Percentiles rank a stretch among this genome's conserved stretches.
phyloP scores from a whole-genome alignment of 92 coral and sea anemone species.

The Porites lobata region DNA sequence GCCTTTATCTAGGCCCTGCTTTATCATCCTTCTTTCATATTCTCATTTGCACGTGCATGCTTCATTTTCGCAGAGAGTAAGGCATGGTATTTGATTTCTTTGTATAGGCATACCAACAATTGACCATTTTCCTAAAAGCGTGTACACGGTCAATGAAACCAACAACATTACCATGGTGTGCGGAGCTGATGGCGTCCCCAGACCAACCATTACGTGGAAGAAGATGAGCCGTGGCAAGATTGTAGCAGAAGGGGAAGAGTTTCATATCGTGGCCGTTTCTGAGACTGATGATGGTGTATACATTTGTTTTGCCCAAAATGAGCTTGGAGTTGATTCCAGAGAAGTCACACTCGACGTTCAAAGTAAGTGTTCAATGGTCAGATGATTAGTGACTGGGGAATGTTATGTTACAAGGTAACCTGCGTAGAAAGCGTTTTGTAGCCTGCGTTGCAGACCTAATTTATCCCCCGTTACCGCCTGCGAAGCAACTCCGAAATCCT shows the following conservation, averaged over 20 bases:
- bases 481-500: no score
- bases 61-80: no score
- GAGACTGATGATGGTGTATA: slow-evolving; percentile 73
- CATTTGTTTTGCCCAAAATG: slow-evolving; percentile 69
- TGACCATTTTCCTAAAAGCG: not conserved
- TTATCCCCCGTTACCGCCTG: no score
- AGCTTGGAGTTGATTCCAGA: slow-evolving; percentile 45
- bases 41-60: no score
- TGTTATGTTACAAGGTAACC: no score
- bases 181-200: slow-evolving; percentile 77
- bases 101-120: not conserved
- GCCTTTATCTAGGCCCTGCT: no score
- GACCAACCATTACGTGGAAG: slow-evolving; percentile 69
- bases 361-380: slow-evolving; percentile 47
- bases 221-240: slow-evolving; percentile 26
- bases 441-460: no score
- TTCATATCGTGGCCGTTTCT: slow-evolving; percentile 40
- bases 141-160: slow-evolving; percentile 16
- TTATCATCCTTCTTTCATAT: no score
- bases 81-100: not conserved
- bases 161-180: slow-evolving; percentile 63
- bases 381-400: not conserved
- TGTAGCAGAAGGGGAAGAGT: slow-evolving; percentile 48
- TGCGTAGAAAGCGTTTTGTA: no score
- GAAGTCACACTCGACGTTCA: slow-evolving; percentile 62